Evolutionary conservation across 2,113 vertebrate species (phyloP), one percentile per base, ranked within the genome.

Genomic region (Oncorhynchus mykiss): DNA sequence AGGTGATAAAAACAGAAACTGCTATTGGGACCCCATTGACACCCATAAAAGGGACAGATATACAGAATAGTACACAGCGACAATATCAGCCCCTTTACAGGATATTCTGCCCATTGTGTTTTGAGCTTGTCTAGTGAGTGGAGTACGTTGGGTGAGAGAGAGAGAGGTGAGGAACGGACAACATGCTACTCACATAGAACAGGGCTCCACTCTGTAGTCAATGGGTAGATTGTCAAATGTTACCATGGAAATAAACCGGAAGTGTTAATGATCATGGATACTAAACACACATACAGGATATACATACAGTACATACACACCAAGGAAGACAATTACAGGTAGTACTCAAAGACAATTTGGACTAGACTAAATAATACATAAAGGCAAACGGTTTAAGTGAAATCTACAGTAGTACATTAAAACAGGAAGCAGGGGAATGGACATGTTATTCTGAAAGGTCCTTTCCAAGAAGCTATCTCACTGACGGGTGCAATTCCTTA

Each of bases 101-200:
- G 20, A 20, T 68, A 65, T 77, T 84, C 18, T 60, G 49, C 67
- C 72, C 71, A 70, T 29, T 11, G 70, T 45, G 70, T 24, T 25
- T 68, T 67, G 29, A 74, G 60, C 71, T 62, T 5, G 59, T 22
- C 59, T 65, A 68, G 75, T 67, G 59, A 81, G 73, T 80, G 62
- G 73, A 78, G 82, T 78, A 31, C 29, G 71, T 9, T 45, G 39
- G 39, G 51, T 54, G 51, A 54, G 51, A 82, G 49, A 54, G 51
- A 82, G 54, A 84, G 54, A 89, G 72, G 71, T 82, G 85, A 54
- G 88, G 82, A 86, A 87, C 14, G 16, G 51, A 87, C 91, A 92
- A 88, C 90, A 85, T 88, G 90, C 93, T 95, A 94, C 94, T 96
- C 94, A 95, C 95, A 95, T 86, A 93, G 92, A 93, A 89, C 85